Conservation (phyloP, 2,888 invertebrate species). For the Rhyacophila evoluta region DNA sequence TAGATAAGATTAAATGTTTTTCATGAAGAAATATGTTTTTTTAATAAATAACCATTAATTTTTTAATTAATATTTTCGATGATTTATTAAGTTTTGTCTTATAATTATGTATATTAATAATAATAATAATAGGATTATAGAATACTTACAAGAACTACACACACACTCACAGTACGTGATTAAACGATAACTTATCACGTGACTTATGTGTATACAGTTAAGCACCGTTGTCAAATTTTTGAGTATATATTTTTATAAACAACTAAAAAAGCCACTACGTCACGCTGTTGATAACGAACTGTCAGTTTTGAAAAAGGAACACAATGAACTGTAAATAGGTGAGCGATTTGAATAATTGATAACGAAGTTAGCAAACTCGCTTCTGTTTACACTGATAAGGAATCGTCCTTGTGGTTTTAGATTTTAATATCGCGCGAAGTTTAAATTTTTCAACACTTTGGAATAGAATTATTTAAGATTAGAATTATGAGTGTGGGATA, state of each 20-base stretch:
- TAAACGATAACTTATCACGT: not conserved
- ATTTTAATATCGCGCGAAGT: not conserved
- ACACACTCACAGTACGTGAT: not conserved
- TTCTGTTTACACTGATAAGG: not conserved
- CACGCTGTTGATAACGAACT: not conserved
- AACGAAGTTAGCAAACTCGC: not conserved
- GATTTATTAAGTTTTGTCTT: too few species aligned
- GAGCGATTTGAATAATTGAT: not conserved
- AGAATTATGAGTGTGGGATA: not conserved
- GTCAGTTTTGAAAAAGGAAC: not conserved
- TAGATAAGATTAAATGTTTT: too few species aligned
- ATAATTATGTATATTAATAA: too few species aligned
- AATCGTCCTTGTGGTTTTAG: not conserved
- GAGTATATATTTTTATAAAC: too few species aligned
- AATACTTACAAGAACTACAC: not conserved
- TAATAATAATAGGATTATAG: too few species aligned
- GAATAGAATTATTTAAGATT: not conserved
- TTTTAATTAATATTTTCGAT: too few species aligned
- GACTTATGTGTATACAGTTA: not conserved
- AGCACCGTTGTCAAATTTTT: not conserved
- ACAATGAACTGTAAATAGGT: not conserved
- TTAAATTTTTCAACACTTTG: not conserved
- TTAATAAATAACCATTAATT: too few species aligned
- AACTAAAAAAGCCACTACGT: not conserved
- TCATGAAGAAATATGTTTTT: too few species aligned